A percentile compares a stretch with the other conserved stretches of the same genome.
phyloP scores from a whole-genome alignment of 37 sponge, comb jelly and placozoan genomes.

The Corticium candelabrum region DNA sequence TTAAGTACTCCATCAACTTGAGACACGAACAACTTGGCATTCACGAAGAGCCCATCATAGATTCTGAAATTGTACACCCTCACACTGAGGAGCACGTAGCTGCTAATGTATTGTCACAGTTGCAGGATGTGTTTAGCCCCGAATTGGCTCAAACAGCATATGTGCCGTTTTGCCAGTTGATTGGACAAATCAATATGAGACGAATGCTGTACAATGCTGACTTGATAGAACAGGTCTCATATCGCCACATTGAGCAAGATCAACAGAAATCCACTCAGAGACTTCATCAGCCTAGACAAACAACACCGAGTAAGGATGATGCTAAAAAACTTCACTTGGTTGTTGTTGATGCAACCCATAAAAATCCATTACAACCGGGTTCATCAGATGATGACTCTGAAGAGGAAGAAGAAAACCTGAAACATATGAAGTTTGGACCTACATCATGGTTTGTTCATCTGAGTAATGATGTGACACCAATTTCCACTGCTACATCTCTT shows the following conservation, averaged over 20 bases:
- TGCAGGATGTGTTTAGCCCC: slow-evolving; percentile 24
- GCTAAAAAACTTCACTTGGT: background rate
- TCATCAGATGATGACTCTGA: slow-evolving; percentile 14
- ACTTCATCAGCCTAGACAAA: no score
- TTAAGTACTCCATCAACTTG: background rate
- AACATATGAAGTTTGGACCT: slow-evolving; percentile 14
- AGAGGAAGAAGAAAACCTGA: background rate
- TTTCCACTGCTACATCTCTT: no score
- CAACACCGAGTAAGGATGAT: background rate
- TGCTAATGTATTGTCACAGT: background rate
- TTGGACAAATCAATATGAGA: slow-evolving; percentile 58
- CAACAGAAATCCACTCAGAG: no score
- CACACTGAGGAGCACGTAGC: background rate
- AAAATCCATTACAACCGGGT: background rate
- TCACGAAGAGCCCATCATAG: background rate
- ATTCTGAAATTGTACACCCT: background rate
- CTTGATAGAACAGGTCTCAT: slow-evolving; percentile 47
- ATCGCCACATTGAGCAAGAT: slow-evolving; percentile 27
- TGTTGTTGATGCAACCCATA: background rate
- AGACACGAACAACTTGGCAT: background rate
- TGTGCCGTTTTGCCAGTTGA: slow-evolving; percentile 57
- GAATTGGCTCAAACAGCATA: slow-evolving; percentile 57
- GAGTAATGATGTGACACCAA: background rate
- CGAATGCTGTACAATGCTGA: slow-evolving; percentile 51
- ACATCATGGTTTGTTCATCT: slow-evolving; percentile 58